Evolutionary conservation across 2,888 invertebrate species (phyloP), one percentile per base, ranked within the genome.

Genomic region (Temnothorax ravouxi): DNA sequence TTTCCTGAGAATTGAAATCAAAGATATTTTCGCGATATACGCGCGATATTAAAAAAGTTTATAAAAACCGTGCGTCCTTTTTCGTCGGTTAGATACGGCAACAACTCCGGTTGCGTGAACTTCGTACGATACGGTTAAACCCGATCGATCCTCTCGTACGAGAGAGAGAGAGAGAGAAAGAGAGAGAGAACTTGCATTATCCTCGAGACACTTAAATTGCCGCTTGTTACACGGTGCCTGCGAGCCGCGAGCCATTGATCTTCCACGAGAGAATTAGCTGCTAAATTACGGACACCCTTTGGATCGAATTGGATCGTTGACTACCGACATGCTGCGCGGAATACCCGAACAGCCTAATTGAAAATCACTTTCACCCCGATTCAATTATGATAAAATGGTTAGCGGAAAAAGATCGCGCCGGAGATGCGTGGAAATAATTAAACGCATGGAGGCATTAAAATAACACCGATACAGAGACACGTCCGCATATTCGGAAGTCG

Each of bases 141-240:
- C 44, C 38, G 56, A 54, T 82, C 72, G 76, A 82, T 44, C 34
- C 44, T 79, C 34, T 66, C 77, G 59, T 47, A 50, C 41, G 47
- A 52, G 59, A 9, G 44, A 82, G 61, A 67, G 69, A 64, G 69
- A 62, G 29, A 29, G 29, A 29, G 29, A 29, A 3, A 29, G 47
- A 52, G 59, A 9, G 44, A 82, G 61, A 67, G 69, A 64, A 47
- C 69, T 82, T 79, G 61, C 62, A 75, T 87, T 87, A 87, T 74
- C 74, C 64, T 56, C 44, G 71, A 72, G 83, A 81, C 80, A 87
- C 74, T 87, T 85, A 83, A 87, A 87, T 85, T 83, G 72, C 83
- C 66, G 54, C 76, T 83, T 71, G 71, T 87, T 87, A 87, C 67
- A 79, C 59, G 67, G 47, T 61, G 72, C 59, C 74, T 77, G 62